Conservation (phyloP, 53 echinoderm and acorn worm species). For the Temnopleurus reevesii region DNA sequence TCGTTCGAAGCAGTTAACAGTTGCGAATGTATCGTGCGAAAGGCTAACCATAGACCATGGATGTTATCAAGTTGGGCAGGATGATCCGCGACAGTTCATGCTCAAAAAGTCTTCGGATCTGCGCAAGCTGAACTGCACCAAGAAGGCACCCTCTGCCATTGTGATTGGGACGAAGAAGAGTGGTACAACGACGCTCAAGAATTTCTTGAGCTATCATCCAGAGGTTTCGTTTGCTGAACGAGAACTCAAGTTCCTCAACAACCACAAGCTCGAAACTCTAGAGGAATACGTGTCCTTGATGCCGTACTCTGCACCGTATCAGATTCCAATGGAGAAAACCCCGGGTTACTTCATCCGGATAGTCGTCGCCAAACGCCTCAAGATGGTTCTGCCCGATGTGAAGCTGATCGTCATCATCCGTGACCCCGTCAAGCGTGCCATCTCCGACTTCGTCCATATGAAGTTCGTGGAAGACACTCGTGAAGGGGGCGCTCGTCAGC, state of each 20-base stretch:
- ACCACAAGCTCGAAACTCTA: constrained; percentile 19
- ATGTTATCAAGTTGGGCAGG: constrained; percentile 32
- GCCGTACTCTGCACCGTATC: constrained; percentile 73
- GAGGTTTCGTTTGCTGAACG: constrained; percentile 71
- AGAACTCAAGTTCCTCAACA: constrained; percentile 80
- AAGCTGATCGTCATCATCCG: constrained; percentile 83
- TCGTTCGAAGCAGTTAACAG: background rate
- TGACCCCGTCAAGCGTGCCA: constrained; percentile 83
- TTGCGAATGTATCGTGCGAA: background rate
- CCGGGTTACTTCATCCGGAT: constrained; percentile 73
- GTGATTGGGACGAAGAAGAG: constrained; percentile 86
- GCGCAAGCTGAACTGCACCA: constrained; percentile 57
- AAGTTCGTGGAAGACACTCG: constrained; percentile 24
- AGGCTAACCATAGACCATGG: constrained; percentile 48
- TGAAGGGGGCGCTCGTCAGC: constrained; percentile 39
- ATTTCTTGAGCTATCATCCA: constrained; percentile 85
- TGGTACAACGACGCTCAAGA: constrained; percentile 85
- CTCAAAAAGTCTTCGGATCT: constrained; percentile 40
- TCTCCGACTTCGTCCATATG: constrained; percentile 89
- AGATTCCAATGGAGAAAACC: constrained; percentile 86
- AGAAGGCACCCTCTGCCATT: constrained; percentile 73
- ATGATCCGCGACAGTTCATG: background rate
- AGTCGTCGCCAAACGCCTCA: constrained; percentile 56
- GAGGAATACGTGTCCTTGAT: constrained; percentile 67
- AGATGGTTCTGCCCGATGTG: constrained; percentile 54